Percentiles rank a stretch among this genome's conserved stretches.
These are phyloP conservation scores for Himalopsyche anomala DNA, from an alignment of 2,888 invertebrate species.

Conservation along the genomic window DNA sequence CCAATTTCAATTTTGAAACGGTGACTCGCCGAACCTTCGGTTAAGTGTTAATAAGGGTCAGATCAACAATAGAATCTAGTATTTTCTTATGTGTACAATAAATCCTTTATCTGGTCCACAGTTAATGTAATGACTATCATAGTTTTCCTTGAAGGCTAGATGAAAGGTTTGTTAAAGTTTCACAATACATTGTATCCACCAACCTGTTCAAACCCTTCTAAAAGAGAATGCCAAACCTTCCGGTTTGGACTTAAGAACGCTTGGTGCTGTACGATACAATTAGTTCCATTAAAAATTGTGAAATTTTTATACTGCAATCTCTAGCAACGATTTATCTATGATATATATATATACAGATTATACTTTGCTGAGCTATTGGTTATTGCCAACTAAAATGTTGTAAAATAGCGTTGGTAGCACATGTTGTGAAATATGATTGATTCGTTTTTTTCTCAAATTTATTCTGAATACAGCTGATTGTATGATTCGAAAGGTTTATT, in stretches of 20 bases:
- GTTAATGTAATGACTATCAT: neutral
- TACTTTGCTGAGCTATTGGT: neutral
- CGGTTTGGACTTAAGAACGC: neutral
- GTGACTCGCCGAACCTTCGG: too few relatives aligned
- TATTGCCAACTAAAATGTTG: neutral
- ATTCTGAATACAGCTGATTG: too few relatives aligned
- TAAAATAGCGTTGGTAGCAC: neutral
- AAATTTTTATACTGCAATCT: slow-evolving; percentile 20
- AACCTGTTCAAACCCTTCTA: slow-evolving; percentile 16
- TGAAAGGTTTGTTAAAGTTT: neutral
- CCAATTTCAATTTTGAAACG: too few relatives aligned
- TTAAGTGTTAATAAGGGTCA: too few relatives aligned
- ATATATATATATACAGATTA: neutral
- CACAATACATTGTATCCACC: slow-evolving; percentile 1
- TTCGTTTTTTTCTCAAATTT: neutral
- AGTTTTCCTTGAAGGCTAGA: neutral
- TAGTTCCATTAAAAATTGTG: slow-evolving; percentile 30
- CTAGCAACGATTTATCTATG: neutral
- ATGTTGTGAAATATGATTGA: slow-evolving; percentile 17
- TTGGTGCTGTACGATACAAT: slow-evolving; percentile 3
- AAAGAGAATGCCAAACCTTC: slow-evolving; percentile 34
- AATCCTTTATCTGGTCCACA: neutral
- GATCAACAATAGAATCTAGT: too few relatives aligned
- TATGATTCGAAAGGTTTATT: too few relatives aligned
- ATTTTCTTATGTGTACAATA: too few relatives aligned